Conservation (phyloP, 2,113 vertebrate genomes). For the Eptesicus fuscus region DNA sequence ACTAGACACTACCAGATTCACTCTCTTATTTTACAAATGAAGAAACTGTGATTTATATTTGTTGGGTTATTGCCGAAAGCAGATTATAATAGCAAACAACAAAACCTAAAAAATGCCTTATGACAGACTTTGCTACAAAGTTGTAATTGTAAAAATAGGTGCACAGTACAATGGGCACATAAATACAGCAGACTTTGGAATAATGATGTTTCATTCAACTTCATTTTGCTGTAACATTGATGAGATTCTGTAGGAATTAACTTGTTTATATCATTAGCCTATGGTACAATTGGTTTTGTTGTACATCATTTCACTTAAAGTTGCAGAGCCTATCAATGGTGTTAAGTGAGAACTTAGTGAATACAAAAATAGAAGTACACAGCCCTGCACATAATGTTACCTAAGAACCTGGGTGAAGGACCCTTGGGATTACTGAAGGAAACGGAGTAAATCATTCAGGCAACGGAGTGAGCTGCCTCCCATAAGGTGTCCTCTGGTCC, state of each 20-base stretch:
- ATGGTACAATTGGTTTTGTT: neutral
- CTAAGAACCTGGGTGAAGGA: neutral
- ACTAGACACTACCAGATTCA: neutral
- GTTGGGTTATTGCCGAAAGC: neutral
- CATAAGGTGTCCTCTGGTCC: neutral
- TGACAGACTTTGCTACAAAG: neutral
- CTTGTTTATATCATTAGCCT: too few relatives aligned
- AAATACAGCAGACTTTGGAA: neutral
- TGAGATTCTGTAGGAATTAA: neutral
- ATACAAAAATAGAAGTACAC: neutral
- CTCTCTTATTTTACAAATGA: neutral
- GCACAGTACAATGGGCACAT: neutral
- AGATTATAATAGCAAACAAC: neutral
- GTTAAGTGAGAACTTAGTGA: neutral
- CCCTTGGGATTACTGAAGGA: neutral
- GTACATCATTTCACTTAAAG: neutral
- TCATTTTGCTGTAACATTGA: neutral
- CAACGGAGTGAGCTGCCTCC: neutral
- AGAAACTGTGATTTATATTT: neutral
- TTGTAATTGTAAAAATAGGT: neutral
- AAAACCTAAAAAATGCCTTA: neutral
- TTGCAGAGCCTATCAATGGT: neutral
- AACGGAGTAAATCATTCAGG: neutral
- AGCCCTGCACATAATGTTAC: neutral
- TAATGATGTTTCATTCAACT: neutral